Conservation (phyloP, 2,113 vertebrate genomes). For the Ptilorrhoa leucosticta region DNA sequence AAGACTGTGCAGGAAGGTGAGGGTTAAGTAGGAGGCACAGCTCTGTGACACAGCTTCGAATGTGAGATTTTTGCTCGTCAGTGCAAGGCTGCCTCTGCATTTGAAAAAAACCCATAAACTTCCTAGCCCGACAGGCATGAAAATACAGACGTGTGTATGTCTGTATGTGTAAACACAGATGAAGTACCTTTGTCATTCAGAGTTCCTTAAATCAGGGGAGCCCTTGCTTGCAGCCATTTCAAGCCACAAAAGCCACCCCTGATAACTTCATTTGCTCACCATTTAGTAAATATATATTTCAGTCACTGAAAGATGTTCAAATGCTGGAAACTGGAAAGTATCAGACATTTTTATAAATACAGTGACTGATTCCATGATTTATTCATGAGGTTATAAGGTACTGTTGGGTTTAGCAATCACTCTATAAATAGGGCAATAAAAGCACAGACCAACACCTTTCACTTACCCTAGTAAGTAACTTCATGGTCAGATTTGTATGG, state of each 20-base stretch:
- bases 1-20: background rate
- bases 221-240: background rate
- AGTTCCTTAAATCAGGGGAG: background rate
- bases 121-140: background rate
- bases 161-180: background rate
- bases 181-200: background rate
- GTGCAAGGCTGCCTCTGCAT: background rate
- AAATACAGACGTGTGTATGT: background rate
- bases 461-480: constrained; percentile 63
- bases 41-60: background rate
- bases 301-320: constrained; percentile 29
- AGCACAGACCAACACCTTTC: constrained; percentile 73
- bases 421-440: constrained; percentile 77
- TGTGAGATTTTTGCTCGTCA: background rate
- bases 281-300: constrained; percentile 24
- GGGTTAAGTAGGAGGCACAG: background rate
- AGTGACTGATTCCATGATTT: constrained; percentile 67
- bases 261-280: background rate
- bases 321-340: constrained; percentile 40
- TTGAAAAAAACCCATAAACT: background rate
- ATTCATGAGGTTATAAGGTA: constrained; percentile 74
- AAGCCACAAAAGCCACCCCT: background rate
- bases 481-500: constrained; percentile 73
- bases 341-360: constrained; percentile 56
- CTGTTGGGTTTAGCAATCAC: constrained; percentile 66